These are phyloP conservation scores for Xestia sexstrigata DNA, from an alignment of 2,888 invertebrate genomes.

Conservation along the genomic window DNA sequence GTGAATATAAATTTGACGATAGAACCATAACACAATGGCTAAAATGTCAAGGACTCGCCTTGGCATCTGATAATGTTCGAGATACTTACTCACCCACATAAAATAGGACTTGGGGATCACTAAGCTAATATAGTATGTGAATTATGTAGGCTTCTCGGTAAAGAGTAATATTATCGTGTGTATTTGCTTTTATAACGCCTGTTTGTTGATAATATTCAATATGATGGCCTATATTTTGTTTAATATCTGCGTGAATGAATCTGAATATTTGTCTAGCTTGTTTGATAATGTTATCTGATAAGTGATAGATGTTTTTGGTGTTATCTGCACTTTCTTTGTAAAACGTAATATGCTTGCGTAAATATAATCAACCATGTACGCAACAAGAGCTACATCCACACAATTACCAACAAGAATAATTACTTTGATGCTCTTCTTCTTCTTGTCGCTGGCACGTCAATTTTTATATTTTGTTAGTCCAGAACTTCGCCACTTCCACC, in stretches of 20 bases:
- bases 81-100: slow-evolving; percentile 42
- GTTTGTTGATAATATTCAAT: slow-evolving; percentile 32
- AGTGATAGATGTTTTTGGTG: background rate
- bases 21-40: slow-evolving; percentile 18
- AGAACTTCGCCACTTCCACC: too few species aligned
- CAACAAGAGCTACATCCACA: background rate
- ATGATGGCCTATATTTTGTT: slow-evolving; percentile 18
- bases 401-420: background rate
- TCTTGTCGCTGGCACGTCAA: too few species aligned
- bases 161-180: slow-evolving; percentile 21
- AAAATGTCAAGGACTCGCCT: slow-evolving; percentile 58
- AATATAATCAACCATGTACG: background rate
- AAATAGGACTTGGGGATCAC: slow-evolving; percentile 36
- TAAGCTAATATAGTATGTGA: slow-evolving; percentile 25
- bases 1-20: slow-evolving; percentile 53
- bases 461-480: too few species aligned
- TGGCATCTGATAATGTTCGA: slow-evolving; percentile 59
- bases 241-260: slow-evolving; percentile 17
- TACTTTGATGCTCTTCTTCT: background rate
- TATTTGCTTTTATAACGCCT: slow-evolving; percentile 27
- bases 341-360: background rate
- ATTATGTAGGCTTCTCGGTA: slow-evolving; percentile 8
- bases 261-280: slow-evolving; percentile 20
- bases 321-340: background rate
- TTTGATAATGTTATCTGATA: background rate